Evolutionary conservation across 2,797 vertebrate species (phyloP), one percentile per base, ranked within the genome.

Genomic region (Macropus fuliginosus): DNA sequence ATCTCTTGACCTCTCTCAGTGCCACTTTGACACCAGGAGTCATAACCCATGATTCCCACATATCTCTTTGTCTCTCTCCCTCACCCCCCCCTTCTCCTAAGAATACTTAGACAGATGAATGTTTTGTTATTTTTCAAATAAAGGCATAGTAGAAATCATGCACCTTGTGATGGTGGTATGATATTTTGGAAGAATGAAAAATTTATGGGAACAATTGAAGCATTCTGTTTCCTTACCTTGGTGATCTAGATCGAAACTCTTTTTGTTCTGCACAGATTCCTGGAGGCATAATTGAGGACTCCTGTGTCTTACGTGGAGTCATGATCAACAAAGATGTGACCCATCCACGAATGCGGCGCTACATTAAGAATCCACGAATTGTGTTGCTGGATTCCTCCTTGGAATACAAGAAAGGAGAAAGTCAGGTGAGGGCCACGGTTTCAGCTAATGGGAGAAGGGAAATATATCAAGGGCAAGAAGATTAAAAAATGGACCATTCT

Each of bases 381-480:
- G 94, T 99, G 93, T 99, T 99, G n/a, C 98, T 99, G 59, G 99
- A 99, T 98, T 99, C 99, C 56, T 99, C 99, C 0, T 98, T 99
- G 93, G 99, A 99, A 97, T 99, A 99, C 98, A 99, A 99, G 98
- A 99, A 99, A 97, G 99, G 99, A 12, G 99, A 99, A 98, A 99
- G 99, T 98, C 99, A 99, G 99, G 99, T 99, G 97, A 91, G 62
- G 12, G 29, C 54, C 14, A 16, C 93, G 54, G 46, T 92, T 93
- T 40, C 91, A 66, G 50, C 56, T 16, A 14, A 18, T 10, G 0
- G 50, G 12, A 87, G 29, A 92, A 54, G 56, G 21, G 10, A 46
- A 81, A 81, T 81, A 40, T 46, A 46, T 81, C 74, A 46, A 81
- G 18, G 21, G 40, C 40, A 27, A 46, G 40, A 81, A 24, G 74